Evolutionary conservation across 2,888 invertebrate species (phyloP), one percentile per base, ranked within the genome.

Genomic region (Argyresthia albistria): DNA sequence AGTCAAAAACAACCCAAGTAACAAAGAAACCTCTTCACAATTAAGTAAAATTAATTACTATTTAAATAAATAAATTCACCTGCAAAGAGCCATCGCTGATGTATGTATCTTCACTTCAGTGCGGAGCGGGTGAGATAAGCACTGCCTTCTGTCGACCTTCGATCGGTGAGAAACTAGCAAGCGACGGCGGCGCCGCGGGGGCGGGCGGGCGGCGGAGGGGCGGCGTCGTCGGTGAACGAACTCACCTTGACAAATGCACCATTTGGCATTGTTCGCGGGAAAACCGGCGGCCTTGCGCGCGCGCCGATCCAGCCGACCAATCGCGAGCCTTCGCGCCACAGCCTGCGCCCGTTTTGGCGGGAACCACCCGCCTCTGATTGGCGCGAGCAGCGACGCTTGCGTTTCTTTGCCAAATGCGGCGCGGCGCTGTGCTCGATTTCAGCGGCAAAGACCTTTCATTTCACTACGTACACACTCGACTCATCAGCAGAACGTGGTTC

Each of bases 201-300:
- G 43, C 61, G 45, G 36, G 55, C 46, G 61, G 62, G 65, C 66
- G 67, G 51, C 50, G 54, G 43, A 51, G 54, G 73, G 50, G 51
- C 70, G 73, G 79, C 83, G 83, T 76, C 82, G 78, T 70, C 84
- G 86, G 86, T 84, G 86, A 86, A 84, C 87, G 87, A 84, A 84
- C 86, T 87, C 81, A 84, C 87, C 87, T 87, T 87, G 87, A 87
- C 87, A 86, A 86, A 87, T 87, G 87, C 87, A 87, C 84, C 86
- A 87, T 87, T 87, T 84, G 87, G 87, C 87, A 86, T 87, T 87
- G 87, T 87, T 87, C 82, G 86, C 84, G 86, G 86, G 86, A 84
- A 86, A 87, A 87, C 83, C 82, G 80, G 79, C 83, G 83, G 86
- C 83, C 84, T 84, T 84, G 83, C 82, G 77, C 76, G 80, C 74